A percentile compares a stretch with the other conserved stretches of the same genome.
Conservation (phyloP, 2,888 invertebrate species). For the Anarsia innoxiella region DNA sequence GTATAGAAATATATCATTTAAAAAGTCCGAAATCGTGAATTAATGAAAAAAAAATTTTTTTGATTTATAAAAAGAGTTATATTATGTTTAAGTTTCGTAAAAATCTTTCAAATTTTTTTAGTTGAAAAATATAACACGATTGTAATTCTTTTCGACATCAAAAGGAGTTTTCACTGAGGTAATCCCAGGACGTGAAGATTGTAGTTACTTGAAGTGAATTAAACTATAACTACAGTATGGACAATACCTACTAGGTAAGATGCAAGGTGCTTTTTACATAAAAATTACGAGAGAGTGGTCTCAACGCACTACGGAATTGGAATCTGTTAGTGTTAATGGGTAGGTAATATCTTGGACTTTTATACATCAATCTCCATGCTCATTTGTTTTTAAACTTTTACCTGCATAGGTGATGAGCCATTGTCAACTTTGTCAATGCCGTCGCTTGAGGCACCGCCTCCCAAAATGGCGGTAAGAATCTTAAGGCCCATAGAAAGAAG, state of each 20-base stretch:
- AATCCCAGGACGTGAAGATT: constrained; percentile 44
- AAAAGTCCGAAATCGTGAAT: too few species aligned
- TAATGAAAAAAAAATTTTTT: too few species aligned
- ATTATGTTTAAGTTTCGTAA: too few species aligned
- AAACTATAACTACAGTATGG: constrained; percentile 45
- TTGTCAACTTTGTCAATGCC: constrained; percentile 95
- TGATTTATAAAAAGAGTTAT: too few species aligned
- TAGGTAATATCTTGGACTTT: constrained; percentile 24
- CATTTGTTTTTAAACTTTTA: constrained; percentile 44
- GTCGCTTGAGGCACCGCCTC: constrained; percentile 84
- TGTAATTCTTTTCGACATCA: too few species aligned
- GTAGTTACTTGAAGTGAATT: constrained; percentile 54
- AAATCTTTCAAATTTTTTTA: too few species aligned
- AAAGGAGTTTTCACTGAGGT: constrained; percentile 41
- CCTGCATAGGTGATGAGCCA: constrained; percentile 92
- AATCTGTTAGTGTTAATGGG: constrained; percentile 67
- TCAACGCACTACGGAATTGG: constrained; percentile 49
- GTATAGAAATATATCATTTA: too few species aligned
- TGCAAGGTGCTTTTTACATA: constrained; percentile 60
- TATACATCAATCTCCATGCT: constrained; percentile 9
- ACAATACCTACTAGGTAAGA: constrained; percentile 44
- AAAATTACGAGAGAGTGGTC: constrained; percentile 42
- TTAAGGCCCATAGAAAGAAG: constrained; percentile 89
- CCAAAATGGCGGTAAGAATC: constrained; percentile 88
- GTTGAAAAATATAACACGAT: too few species aligned